These are phyloP conservation scores for Chondrosia reniformis DNA, from an alignment of 37 sponge, comb jelly and placozoan species.

Conservation along the genomic window DNA sequence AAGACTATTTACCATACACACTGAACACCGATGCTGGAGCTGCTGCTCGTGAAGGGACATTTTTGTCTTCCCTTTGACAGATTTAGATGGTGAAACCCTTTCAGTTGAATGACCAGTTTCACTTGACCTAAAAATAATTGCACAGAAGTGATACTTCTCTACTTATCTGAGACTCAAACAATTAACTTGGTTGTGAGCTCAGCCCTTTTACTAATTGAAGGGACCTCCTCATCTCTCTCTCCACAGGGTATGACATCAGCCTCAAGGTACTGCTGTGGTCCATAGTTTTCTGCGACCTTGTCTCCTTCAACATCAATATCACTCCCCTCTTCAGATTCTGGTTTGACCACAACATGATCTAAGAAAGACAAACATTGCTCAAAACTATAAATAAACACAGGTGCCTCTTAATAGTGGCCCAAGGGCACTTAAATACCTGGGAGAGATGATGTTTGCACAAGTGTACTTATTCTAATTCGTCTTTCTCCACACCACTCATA, in stretches of 20 bases:
- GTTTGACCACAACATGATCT: constrained; percentile 15
- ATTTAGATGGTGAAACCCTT: no score
- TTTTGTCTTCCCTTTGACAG: not conserved
- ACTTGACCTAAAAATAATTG: no score
- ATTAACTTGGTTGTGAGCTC: no score
- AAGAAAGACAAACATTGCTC: not conserved
- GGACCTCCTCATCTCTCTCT: constrained; percentile 13
- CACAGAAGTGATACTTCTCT: no score
- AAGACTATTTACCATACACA: constrained; percentile 23
- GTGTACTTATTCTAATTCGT: constrained; percentile 4
- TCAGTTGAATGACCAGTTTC: no score
- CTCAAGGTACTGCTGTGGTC: constrained; percentile 26
- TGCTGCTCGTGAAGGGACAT: not conserved
- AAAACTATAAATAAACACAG: not conserved
- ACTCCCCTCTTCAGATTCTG: not conserved
- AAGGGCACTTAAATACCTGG: constrained; percentile 3
- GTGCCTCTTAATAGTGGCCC: not conserved
- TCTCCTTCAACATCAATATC: constrained; percentile 38
- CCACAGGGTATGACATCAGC: constrained; percentile 33
- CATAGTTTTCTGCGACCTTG: constrained; percentile 11
- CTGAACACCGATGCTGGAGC: not conserved
- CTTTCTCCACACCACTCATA: constrained; percentile 33
- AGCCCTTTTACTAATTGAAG: not conserved
- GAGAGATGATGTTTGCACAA: not conserved
- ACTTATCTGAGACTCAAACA: no score